These are phyloP conservation scores for Chirona hameri DNA, from an alignment of 2,888 invertebrate species.

Conservation along the genomic window DNA sequence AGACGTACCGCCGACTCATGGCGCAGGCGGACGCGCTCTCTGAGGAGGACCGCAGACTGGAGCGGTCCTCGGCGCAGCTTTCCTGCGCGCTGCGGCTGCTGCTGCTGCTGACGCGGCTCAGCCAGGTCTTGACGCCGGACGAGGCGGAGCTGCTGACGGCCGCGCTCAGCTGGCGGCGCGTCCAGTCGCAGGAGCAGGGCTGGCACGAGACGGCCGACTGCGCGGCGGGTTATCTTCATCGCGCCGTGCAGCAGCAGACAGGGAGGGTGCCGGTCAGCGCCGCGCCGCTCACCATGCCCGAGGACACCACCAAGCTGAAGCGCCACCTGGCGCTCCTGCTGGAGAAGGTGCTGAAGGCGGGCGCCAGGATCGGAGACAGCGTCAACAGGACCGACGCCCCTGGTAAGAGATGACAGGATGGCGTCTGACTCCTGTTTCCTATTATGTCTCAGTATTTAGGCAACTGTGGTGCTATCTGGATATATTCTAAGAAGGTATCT, in stretches of 20 bases:
- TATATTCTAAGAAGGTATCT: no score
- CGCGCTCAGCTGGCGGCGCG: slow-evolving; percentile 42
- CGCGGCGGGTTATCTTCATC: slow-evolving; percentile 60
- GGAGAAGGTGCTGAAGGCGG: slow-evolving; percentile 38
- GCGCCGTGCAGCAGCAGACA: slow-evolving; percentile 48
- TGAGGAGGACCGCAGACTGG: not conserved
- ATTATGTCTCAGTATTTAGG: no score
- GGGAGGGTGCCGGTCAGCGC: slow-evolving; percentile 32
- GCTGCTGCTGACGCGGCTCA: slow-evolving; percentile 47
- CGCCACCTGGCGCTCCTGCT: slow-evolving; percentile 37
- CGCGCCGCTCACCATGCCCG: slow-evolving; percentile 36
- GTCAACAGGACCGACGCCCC: not conserved
- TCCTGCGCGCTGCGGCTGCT: slow-evolving; percentile 48
- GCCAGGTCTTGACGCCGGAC: slow-evolving; percentile 47
- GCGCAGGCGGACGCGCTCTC: not conserved
- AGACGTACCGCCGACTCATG: slow-evolving; percentile 54
- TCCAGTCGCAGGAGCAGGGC: slow-evolving; percentile 52
- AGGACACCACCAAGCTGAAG: slow-evolving; percentile 39
- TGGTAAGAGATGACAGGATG: no score
- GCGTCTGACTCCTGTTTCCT: no score
- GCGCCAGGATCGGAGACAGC: slow-evolving; percentile 30
- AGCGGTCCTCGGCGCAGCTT: slow-evolving; percentile 41
- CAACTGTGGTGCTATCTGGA: no score
- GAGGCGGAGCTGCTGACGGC: slow-evolving; percentile 47
- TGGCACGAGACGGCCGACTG: slow-evolving; percentile 76